Conservation (phyloP, 2,888 invertebrate species). For the Drosophila longiperda region DNA sequence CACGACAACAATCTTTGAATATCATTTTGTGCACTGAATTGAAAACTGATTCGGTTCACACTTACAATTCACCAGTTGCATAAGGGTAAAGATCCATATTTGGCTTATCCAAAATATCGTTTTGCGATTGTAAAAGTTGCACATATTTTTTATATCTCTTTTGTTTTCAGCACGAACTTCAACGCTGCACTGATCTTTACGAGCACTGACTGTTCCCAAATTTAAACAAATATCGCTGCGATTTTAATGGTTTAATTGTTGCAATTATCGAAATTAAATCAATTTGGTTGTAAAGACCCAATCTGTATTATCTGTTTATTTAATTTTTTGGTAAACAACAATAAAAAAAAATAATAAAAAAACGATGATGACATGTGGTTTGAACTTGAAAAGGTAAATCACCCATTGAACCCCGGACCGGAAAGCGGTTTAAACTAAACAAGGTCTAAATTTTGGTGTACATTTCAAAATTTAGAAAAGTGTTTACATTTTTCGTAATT, state of each 20-base stretch:
- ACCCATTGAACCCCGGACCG: slow-evolving; percentile 34
- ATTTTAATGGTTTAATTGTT: slow-evolving; percentile 49
- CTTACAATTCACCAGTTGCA: slow-evolving; percentile 33
- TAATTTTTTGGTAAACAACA: slow-evolving; percentile 4
- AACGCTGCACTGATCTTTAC: slow-evolving; percentile 34
- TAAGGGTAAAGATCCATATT: background rate
- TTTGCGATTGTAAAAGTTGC: background rate
- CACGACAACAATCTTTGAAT: slow-evolving; percentile 46
- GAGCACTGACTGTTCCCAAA: slow-evolving; percentile 3
- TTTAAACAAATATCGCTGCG: slow-evolving; percentile 25
- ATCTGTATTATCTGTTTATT: slow-evolving; percentile 15
- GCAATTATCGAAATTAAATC: slow-evolving; percentile 54
- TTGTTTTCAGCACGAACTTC: slow-evolving; percentile 18
- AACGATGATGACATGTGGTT: slow-evolving; percentile 17
- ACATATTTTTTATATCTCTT: slow-evolving; percentile 5
- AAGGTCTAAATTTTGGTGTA: slow-evolving; percentile 8
- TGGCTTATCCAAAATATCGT: slow-evolving; percentile 2
- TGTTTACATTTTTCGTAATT: background rate
- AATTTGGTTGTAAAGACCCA: slow-evolving; percentile 33
- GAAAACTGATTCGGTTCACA: slow-evolving; percentile 2
- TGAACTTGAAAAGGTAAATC: slow-evolving; percentile 67
- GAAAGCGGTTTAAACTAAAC: slow-evolving; percentile 5
- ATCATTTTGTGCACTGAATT: slow-evolving; percentile 7
- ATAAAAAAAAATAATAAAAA: slow-evolving; percentile 28
- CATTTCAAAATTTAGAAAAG: background rate